These are phyloP conservation scores for Oreochromis grahami DNA, from an alignment of 2,797 vertebrate genomes.

Conservation along the genomic window DNA sequence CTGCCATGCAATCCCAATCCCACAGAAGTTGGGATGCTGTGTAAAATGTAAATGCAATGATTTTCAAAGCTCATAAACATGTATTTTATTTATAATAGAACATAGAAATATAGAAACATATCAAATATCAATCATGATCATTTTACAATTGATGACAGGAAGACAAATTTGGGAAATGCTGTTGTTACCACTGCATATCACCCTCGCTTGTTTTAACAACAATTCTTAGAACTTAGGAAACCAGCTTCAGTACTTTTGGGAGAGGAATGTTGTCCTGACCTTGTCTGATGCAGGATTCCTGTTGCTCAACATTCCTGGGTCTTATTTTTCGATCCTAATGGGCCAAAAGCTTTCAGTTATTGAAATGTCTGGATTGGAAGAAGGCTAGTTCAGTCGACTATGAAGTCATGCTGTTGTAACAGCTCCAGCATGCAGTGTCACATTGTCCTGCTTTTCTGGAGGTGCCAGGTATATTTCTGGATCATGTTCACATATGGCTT, in stretches of 20 bases:
- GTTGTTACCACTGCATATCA: not conserved
- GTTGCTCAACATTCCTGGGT: not conserved
- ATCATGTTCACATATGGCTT: not conserved
- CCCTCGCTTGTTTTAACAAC: rapidly evolving
- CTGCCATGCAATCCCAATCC: not conserved
- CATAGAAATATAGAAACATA: rapidly evolving
- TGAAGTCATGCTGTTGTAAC: not conserved
- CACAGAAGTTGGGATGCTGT: not conserved
- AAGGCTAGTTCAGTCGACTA: not conserved
- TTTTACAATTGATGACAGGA: not conserved
- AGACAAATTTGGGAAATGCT: not conserved
- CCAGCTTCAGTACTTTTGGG: not conserved
- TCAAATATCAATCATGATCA: not conserved
- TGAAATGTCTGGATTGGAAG: not conserved
- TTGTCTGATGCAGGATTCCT: not conserved
- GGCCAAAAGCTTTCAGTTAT: not conserved
- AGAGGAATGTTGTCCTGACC: not conserved
- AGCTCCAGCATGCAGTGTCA: not conserved
- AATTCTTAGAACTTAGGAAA: not conserved
- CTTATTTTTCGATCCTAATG: not conserved
- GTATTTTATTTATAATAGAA: not conserved
- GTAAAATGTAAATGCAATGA: not conserved
- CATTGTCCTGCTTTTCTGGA: not conserved
- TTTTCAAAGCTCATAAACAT: not conserved
- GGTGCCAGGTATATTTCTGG: not conserved